Percentiles rank a stretch among this genome's conserved stretches.
These are phyloP conservation scores for Andrena trimmerana DNA, from an alignment of 2,888 invertebrate species.

Conservation along the genomic window DNA sequence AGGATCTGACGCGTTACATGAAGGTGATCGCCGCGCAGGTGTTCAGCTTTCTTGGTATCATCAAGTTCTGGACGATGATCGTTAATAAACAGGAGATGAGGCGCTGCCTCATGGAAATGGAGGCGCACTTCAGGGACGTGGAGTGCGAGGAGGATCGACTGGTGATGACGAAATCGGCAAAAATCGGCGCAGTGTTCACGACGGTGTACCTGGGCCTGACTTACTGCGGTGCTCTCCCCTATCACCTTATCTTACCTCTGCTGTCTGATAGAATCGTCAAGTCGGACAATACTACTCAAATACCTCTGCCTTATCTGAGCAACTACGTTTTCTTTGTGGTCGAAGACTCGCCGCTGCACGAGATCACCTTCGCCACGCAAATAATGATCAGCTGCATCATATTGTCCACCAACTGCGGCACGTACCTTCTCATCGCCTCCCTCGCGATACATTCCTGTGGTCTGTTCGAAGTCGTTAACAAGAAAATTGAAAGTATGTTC, in stretches of 20 bases:
- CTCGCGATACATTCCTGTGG: constrained; percentile 76
- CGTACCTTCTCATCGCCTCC: constrained; percentile 73
- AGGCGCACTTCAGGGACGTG: constrained; percentile 75
- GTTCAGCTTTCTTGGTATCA: constrained; percentile 78
- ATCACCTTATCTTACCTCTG: constrained; percentile 79
- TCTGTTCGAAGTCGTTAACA: constrained; percentile 58
- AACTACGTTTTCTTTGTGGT: constrained; percentile 74
- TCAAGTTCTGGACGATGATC: constrained; percentile 81
- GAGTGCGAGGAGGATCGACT: constrained; percentile 74
- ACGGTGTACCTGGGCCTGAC: constrained; percentile 77
- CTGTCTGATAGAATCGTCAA: constrained; percentile 59
- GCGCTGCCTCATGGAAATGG: constrained; percentile 76
- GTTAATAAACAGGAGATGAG: constrained; percentile 76
- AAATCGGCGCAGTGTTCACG: constrained; percentile 78
- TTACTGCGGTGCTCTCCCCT: constrained; percentile 80
- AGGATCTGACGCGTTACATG: constrained; percentile 79
- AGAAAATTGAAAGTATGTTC: constrained; percentile 42
- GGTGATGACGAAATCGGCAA: constrained; percentile 78
- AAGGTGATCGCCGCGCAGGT: constrained; percentile 78
- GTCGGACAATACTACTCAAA: constrained; percentile 66
- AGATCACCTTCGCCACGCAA: constrained; percentile 72
- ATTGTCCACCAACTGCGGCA: constrained; percentile 68
- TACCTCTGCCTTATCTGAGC: constrained; percentile 73
- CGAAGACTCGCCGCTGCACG: constrained; percentile 70
- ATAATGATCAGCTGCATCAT: constrained; percentile 71